Base-by-base conservation (phyloP, 1,140 invertebrate genomes). In the Diabrotica virgifera region DNA sequence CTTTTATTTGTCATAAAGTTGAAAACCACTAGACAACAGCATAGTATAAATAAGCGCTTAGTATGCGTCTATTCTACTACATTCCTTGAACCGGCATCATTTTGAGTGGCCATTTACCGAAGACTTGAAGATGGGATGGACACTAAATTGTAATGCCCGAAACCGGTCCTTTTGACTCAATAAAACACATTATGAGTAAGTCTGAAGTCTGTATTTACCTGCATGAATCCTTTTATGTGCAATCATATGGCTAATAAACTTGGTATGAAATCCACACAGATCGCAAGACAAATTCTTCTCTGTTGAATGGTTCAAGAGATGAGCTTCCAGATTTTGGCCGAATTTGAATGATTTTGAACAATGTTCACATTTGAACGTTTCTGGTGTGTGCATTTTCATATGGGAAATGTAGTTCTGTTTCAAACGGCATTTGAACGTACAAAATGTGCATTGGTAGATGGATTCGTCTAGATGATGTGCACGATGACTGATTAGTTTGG, bases 161-260 rank as follows among this genome's bases (percentile, higher is more conserved):
- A n/a, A n/a, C n/a, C n/a, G n/a, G n/a, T n/a, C n/a, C n/a, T n/a
- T n/a, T n/a, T n/a, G n/a, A n/a, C n/a, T n/a, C n/a, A n/a, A n/a
- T n/a, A n/a, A n/a, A n/a, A n/a, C n/a, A n/a, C n/a, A n/a, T n/a
- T n/a, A n/a, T n/a, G n/a, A n/a, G n/a, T n/a, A 37, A 6, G 10
- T 40, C 7, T 12, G 11, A 62, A 12, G 37, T 14, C 54, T 2
- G 12, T 38, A 64, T 13, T 69, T 75, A 84, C 84, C 82, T 73
- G 85, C 82, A 76, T 89, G 88, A 65, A 87, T 85, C 53, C 86
- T 77, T 70, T 85, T 86, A 75, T 89, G 88, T 13, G 85, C 81
- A 51, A 86, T 85, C 63, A 89, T 80, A 77, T 89, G 86, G 68
- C 85, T 87, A 59, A 88, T 81, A 74, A 85, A 88, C 74, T 89